Base-by-base conservation (phyloP, 1,140 invertebrate genomes). In the Drosophila melanogaster region DNA sequence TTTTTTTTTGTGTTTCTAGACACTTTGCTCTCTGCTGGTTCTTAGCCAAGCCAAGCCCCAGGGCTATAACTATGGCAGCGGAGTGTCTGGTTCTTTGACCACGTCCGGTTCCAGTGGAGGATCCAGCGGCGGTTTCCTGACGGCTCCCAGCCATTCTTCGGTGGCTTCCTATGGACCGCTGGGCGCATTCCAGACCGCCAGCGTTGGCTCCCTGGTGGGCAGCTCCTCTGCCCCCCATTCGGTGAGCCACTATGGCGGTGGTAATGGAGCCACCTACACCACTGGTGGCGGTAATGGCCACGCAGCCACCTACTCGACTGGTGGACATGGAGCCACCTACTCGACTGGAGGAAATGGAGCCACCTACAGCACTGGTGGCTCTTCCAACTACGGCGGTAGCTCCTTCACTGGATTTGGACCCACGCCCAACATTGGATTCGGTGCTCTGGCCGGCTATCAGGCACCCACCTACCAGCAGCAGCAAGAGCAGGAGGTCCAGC, bases 11-110 rank as follows among this genome's bases (percentile, higher is more conserved):
- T 15, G 10, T 12, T 14, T 35, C 8, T 30, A 91, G 90, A 81
- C 80, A 35, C 66, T 91, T 15, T 87, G 79, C 72, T 67, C 79
- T 26, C 53, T 91, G 11, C 15, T 71, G 26, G 67, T 72, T 37
- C 43, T 91, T n/a, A 65, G 72, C 17, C 64, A 75, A 30, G 85
- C 79, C 73, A 91, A 91, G 65, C 90, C 90, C 1, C 90, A 91
- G 66, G 87, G 87, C 47, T 91, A 91, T 47, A 91, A 90, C 61
- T 91, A 91, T 54, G 81, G 72, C 59, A 90, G 67, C 65, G 90
- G 90, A 10, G 50, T 91, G 30, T 91, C 90, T 0, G 84, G 89
- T 12, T 58, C 77, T 1, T 22, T 77, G 15, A 71, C 59, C 8
- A 37, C 47, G n/a, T 4, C 41, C 19, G 60, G 53, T 14, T 5